Evolutionary conservation across 2,113 vertebrate genomes (phyloP).

Genomic region (Peromyscus leucopus): DNA sequence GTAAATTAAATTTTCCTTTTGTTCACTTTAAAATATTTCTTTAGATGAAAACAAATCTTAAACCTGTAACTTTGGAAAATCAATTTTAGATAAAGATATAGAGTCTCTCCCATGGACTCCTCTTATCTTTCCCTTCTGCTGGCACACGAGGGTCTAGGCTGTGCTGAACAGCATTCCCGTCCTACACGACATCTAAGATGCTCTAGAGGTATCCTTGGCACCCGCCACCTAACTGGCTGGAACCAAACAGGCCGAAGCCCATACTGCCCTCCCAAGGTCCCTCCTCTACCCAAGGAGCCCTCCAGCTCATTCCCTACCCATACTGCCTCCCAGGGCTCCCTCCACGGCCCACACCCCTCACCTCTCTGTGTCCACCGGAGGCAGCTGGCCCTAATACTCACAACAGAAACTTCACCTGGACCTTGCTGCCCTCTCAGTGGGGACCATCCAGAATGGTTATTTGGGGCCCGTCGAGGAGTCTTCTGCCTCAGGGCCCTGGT

Average conservation of each 20-base stretch:
- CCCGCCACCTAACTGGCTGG: not conserved
- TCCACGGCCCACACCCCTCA: not conserved
- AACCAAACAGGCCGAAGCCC: not conserved
- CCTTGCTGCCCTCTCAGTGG: not conserved
- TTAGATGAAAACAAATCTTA: conserved; percentile 31
- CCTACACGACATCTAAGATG: not conserved
- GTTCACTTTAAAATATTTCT: not conserved
- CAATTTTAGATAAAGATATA: too few species aligned
- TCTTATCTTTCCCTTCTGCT: not conserved
- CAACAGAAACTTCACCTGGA: not conserved
- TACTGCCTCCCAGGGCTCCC: not conserved
- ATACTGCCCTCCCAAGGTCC: not conserved
- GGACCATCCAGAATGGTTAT: not conserved
- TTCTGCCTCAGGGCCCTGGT: accelerated
- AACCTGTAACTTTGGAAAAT: not conserved
- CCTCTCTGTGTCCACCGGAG: not conserved
- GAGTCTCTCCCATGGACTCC: not conserved
- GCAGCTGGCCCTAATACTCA: not conserved
- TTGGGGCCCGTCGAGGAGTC: not conserved
- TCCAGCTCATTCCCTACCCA: not conserved
- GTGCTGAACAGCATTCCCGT: not conserved
- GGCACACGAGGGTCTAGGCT: not conserved
- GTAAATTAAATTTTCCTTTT: conserved; percentile 11
- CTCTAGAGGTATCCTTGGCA: not conserved
- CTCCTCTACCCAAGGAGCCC: not conserved